Percentiles rank a stretch among this genome's conserved stretches.
These are phyloP conservation scores for Creontiades dilutus DNA, from an alignment of 2,888 invertebrate genomes.

Conservation along the genomic window DNA sequence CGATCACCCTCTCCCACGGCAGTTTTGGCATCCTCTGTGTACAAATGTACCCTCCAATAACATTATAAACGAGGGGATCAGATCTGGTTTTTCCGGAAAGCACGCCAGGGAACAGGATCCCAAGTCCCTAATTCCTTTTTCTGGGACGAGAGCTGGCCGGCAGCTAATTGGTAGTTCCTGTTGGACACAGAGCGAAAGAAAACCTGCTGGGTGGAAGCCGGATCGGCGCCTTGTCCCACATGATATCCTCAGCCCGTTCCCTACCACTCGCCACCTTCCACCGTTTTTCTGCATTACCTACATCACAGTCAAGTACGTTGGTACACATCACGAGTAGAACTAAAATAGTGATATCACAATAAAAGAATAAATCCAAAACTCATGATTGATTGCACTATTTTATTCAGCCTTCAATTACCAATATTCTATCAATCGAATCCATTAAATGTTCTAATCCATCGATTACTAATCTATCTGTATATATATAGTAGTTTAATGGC, in stretches of 20 bases:
- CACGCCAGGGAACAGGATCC: neutral
- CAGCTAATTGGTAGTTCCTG: constrained; percentile 30
- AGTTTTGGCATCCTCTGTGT: too few species aligned
- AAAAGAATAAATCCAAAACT: too few species aligned
- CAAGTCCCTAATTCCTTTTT: constrained; percentile 18
- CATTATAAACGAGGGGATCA: neutral
- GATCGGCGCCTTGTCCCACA: constrained; percentile 24
- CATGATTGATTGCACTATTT: too few species aligned
- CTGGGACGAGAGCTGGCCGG: constrained; percentile 15
- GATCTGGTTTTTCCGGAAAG: neutral
- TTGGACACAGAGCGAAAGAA: neutral
- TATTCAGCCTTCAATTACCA: too few species aligned
- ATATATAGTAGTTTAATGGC: too few species aligned
- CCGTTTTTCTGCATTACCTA: neutral
- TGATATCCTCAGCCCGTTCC: neutral
- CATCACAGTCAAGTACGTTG: too few species aligned
- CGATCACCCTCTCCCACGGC: too few species aligned
- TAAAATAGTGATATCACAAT: too few species aligned
- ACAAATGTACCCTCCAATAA: neutral
- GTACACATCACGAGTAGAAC: too few species aligned
- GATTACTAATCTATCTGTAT: too few species aligned
- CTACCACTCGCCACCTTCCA: neutral
- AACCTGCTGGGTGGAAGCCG: constrained; percentile 32
- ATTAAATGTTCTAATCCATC: too few species aligned
- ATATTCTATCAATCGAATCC: too few species aligned